Evolutionary conservation across 2,113 vertebrate species (phyloP).

Genomic region (Chinchilla lanigera): DNA sequence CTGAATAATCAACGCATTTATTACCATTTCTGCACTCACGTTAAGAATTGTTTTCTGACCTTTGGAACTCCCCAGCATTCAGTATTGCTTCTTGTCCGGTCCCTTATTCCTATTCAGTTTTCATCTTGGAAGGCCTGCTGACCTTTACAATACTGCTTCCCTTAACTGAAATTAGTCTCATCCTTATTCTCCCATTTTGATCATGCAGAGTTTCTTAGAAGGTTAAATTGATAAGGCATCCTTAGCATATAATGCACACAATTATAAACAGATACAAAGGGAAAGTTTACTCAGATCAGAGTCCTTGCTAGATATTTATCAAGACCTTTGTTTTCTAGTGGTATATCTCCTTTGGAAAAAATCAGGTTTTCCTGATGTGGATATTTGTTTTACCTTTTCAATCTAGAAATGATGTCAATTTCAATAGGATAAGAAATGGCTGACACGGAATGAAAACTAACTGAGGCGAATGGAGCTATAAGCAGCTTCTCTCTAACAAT

Average conservation of each 20-base stretch:
- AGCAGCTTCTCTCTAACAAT: neutral
- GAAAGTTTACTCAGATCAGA: neutral
- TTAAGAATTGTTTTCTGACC: neutral
- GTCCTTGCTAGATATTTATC: neutral
- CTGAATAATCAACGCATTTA: constrained; percentile 28
- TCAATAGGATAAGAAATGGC: neutral
- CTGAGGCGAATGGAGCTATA: neutral
- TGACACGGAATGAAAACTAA: neutral
- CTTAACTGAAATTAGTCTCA: neutral
- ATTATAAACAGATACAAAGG: neutral
- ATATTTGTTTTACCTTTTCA: neutral
- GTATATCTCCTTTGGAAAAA: constrained; percentile 4
- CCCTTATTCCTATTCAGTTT: neutral
- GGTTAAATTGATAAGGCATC: neutral
- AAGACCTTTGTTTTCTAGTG: neutral
- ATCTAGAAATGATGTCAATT: neutral
- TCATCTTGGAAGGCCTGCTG: constrained; percentile 40
- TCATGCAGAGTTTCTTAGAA: neutral
- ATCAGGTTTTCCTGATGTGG: neutral
- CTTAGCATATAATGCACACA: neutral
- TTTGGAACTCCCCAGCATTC: constrained; percentile 11
- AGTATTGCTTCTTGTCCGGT: neutral
- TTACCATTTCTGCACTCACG: neutral
- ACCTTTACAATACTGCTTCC: neutral
- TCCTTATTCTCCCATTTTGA: neutral